Evolutionary conservation across 2,888 invertebrate species (phyloP).

Genomic region (Endomychus coccineus): DNA sequence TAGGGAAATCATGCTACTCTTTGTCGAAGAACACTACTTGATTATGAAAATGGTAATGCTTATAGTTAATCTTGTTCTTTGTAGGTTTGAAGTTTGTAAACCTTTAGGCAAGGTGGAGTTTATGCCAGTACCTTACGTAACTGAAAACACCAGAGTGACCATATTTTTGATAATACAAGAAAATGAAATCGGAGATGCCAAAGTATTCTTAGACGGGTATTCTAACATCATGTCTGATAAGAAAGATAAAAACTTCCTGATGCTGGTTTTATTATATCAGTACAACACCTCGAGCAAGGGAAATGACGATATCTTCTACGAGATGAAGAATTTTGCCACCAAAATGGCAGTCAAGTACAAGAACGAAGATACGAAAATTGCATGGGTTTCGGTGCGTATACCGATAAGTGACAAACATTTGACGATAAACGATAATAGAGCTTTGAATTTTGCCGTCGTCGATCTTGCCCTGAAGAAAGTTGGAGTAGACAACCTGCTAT

Average conservation of each 20-base stretch:
- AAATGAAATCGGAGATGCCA: constrained; percentile 49
- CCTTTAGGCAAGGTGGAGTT: constrained; percentile 83
- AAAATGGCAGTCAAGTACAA: constrained; percentile 58
- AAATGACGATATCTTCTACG: constrained; percentile 33
- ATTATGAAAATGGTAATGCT: too few species aligned
- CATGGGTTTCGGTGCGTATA: constrained; percentile 62
- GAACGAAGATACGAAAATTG: constrained; percentile 59
- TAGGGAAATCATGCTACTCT: too few species aligned
- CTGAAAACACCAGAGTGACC: constrained; percentile 79
- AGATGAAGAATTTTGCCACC: constrained; percentile 57
- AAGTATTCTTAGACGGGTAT: constrained; percentile 66
- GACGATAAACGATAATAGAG: constrained; percentile 36
- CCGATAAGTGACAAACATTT: constrained; percentile 38
- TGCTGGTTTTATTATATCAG: constrained; percentile 65
- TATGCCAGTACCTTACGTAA: constrained; percentile 89
- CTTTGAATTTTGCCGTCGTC: constrained; percentile 52
- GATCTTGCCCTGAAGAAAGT: constrained; percentile 65
- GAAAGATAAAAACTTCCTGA: constrained; percentile 70
- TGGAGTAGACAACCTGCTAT: constrained; percentile 63
- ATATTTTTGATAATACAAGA: constrained; percentile 66
- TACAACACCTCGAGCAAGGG: constrained; percentile 53
- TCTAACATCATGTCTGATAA: constrained; percentile 56
- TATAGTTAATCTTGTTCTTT: too few species aligned
- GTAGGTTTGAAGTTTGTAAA: constrained; percentile 71
- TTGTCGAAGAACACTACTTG: too few species aligned